Evolutionary conservation across 2,113 vertebrate genomes (phyloP), one percentile per base, ranked within the genome.

Genomic region (Etheostoma spectabile): DNA sequence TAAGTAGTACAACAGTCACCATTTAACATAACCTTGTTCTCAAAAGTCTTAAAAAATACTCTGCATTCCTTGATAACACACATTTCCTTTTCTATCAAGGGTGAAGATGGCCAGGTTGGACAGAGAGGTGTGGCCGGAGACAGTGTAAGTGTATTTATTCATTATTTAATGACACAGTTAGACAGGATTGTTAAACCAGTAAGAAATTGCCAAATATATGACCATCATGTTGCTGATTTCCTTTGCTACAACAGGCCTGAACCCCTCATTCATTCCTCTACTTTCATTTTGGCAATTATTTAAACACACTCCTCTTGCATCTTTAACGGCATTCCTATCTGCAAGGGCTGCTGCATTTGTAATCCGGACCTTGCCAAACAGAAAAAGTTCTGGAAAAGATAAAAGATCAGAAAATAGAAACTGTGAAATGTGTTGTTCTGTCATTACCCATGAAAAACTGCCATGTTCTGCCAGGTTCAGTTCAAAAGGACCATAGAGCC

Each of bases 71-170:
- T 38, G 48, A 48, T 63, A 66, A 82, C 22, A 1, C 14, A 19
- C 11, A 33, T 70, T 46, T 68, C 61, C 56, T 8, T 70, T 21
- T 67, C 4, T 88, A 21, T 87, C 55, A 87, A 99, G 98, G 98
- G 98, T 80, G 98, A 99, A 95, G 98, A 99, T 84, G 98, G 98
- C 59, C 97, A 99, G 91, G 95, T 97, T 42, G 98, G 98, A 89
- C 98, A 96, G 74, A 96, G 98, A 92, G 98, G 98, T 82, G 95
- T 99, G 69, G 95, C 97, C 83, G 98, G 98, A 93, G 98, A 99
- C 91, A 94, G 97, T 92, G 97, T 99, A 96, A 97, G 97, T 86
- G 33, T 13, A 59, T 75, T 63, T 76, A 7, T 35, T 42, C 46
- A 33, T 30, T 14, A 45, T 52, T 61, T 63, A 19, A 49, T 57